Evolutionary conservation across 2,113 vertebrate genomes (phyloP), one percentile per base, ranked within the genome.

Genomic region (Oncorhynchus gorbuscha): DNA sequence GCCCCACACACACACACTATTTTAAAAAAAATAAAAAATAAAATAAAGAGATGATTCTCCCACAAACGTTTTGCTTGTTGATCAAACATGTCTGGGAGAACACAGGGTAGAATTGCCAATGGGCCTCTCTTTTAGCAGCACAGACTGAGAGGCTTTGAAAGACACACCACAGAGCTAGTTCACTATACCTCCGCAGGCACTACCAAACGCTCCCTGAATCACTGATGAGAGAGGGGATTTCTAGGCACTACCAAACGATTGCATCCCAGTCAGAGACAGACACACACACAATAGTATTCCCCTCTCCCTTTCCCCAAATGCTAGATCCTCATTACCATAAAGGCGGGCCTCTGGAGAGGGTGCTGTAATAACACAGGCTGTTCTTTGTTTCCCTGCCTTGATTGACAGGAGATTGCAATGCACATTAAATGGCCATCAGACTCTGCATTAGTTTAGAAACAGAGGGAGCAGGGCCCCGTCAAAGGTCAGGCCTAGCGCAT

Each of bases 371-470:
- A 87, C 90, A 89, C 72, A 67, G 65, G 78, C 80, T 83, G 79
- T 76, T 85, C 89, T 92, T 92, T 91, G 90, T 92, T 89, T 88
- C 84, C 79, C 73, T 62, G 8, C 30, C 35, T 85, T 91, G 92
- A 94, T 86, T 94, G 92, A 92, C 92, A 87, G 74, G 85, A 89
- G 89, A 90, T 92, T 89, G 89, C 81, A 22, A n/a, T n/a, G 83
- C 75, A 83, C 85, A 93, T 93, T 93, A 93, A 93, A 92, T 82
- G 85, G 81, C 90, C 89, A 92, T 93, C 91, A 92, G 84, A 69
- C 76, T 85, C 83, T 76, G 90, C 85, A 88, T 92, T 90, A 91
- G 81, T 88, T 89, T 84, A 72, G 84, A 89, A 87, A 84, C 78
- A 73, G 68, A 75, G 75, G 83, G 85, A 83, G 85, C 83, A 80